Conservation (phyloP, 1,140 invertebrate genomes). For the Lasaia peninsularis region DNA sequence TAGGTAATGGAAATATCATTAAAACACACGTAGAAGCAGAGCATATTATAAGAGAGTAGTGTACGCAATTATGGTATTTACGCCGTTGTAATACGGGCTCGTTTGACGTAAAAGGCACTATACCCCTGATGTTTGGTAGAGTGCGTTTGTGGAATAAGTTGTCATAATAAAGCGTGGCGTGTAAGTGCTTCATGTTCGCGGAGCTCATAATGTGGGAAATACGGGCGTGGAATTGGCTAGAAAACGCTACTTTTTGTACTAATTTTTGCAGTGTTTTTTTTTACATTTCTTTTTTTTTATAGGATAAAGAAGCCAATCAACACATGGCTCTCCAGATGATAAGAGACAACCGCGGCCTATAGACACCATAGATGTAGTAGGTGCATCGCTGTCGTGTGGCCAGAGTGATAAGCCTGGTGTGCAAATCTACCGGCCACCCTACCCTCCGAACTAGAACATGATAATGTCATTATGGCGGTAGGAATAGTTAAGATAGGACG, state of each 20-base stretch:
- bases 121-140: conserved; percentile 15
- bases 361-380: no score
- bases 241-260: background rate
- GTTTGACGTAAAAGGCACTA: conserved; percentile 16
- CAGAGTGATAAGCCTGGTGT: no score
- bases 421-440: no score
- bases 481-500: no score
- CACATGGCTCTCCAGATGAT: no score
- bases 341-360: no score
- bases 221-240: conserved; percentile 7
- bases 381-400: no score
- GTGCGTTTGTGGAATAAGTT: conserved; percentile 37
- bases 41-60: background rate
- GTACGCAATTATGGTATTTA: conserved; percentile 15
- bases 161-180: conserved; percentile 43
- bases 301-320: no score
- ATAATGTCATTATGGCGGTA: no score
- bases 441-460: no score
- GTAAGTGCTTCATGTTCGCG: conserved; percentile 38
- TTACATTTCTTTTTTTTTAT: no score
- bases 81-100: conserved; percentile 3
- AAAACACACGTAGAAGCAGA: conserved; percentile 11
- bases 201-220: conserved; percentile 24
- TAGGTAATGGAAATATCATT: conserved; percentile 16
- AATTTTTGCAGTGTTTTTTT: no score